Evolutionary conservation across 2,797 vertebrate genomes (phyloP), one percentile per base, ranked within the genome.

Genomic region (Caiman crocodilus): DNA sequence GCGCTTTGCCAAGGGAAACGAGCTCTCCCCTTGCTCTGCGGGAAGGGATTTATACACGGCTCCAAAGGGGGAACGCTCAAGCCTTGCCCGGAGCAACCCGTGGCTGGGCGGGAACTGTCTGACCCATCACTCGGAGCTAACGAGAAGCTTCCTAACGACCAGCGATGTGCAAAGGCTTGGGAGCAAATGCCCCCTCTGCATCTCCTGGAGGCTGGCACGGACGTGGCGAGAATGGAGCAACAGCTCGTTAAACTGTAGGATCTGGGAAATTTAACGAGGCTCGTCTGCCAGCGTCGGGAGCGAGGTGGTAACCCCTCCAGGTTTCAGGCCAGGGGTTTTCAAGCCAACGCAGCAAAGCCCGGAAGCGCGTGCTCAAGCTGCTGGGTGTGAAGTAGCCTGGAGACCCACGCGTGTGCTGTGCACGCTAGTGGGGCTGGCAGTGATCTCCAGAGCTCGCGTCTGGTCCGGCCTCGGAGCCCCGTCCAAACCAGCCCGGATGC

Each of bases 141-240:
- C 5, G 32, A 23, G 67, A 14, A 14, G 2, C 32, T 13, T 18
- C 64, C 63, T 57, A 74, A 7, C 7, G 14, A 1, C 16, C 30
- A 59, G 21, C 0, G 2, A 78, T 25, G 21, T 57, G 42, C 32
- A 14, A 63, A 23, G 25, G 67, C 4, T 2, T 12, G 2, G 21
- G 10, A 56, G 17, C 2, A 60, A 5, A 1, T 67, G 6, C 65
- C n/a, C 26, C 2, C 9, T 28, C 79, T 79, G 30, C 28, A 21
- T 21, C 12, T 87, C 35, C 18, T 0, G 0, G 56, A 7, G 4
- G 14, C 69, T 42, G 69, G 32, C 42, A 1, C 7, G 12, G 32
- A 18, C 20, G 7, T 23, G 32, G 14, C 12, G 32, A 32, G 25
- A 42, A 21, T 2, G 1, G 35, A 23, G 28, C 56, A 82, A 59